Evolutionary conservation across 2,888 invertebrate species (phyloP).

Genomic region (Bombyx huttoni): DNA sequence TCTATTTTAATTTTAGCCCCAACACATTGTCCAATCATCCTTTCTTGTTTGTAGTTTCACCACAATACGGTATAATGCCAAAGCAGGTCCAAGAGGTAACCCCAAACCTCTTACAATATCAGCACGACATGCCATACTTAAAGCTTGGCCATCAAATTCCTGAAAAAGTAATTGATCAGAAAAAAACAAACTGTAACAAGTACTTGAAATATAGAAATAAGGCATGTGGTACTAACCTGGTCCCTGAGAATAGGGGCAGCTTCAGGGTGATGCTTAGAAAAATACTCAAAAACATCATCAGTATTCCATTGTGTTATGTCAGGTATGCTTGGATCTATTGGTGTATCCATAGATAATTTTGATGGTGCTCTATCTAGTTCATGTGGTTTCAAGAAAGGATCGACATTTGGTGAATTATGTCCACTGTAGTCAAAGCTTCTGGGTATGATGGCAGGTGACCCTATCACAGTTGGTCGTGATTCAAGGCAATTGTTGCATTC

Average conservation of each 20-base stretch:
- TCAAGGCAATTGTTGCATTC: constrained; percentile 78
- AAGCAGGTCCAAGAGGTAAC: constrained; percentile 88
- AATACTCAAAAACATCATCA: constrained; percentile 86
- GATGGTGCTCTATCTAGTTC: constrained; percentile 55
- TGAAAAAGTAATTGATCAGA: constrained; percentile 29
- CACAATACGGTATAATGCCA: constrained; percentile 87
- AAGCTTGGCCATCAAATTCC: constrained; percentile 93
- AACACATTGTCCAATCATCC: constrained; percentile 80
- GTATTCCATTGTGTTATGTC: constrained; percentile 87
- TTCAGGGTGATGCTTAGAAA: constrained; percentile 82
- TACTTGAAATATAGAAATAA: not conserved
- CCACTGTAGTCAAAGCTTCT: constrained; percentile 35
- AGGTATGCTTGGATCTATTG: constrained; percentile 78
- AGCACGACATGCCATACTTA: constrained; percentile 85
- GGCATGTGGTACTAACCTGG: constrained; percentile 71
- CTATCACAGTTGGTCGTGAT: constrained; percentile 42
- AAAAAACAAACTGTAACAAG: not conserved
- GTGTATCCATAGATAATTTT: constrained; percentile 46
- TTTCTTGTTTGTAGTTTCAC: constrained; percentile 85
- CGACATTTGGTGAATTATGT: constrained; percentile 29
- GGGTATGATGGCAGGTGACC: constrained; percentile 45
- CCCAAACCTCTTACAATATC: constrained; percentile 88
- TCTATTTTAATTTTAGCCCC: constrained; percentile 57
- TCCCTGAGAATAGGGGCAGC: constrained; percentile 86
- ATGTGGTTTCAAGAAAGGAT: constrained; percentile 60